Evolutionary conservation across 2,113 vertebrate species (phyloP), one percentile per base, ranked within the genome.

Genomic region (Acanthochromis polyacanthus): DNA sequence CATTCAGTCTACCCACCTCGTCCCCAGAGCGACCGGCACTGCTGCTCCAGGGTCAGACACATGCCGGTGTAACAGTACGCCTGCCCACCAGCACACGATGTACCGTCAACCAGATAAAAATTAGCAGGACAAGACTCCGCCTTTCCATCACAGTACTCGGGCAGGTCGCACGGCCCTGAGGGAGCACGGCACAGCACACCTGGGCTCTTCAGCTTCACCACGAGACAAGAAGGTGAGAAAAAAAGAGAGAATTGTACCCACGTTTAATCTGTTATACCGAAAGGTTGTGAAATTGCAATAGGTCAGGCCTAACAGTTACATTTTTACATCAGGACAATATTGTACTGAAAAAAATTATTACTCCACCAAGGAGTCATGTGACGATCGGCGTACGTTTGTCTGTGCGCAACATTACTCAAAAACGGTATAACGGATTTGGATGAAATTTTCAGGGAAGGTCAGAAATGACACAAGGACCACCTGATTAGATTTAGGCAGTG

Each of bases 31-130:
- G 96, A 95, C 78, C 87, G 84, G 55, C 98, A 99, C 94, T 99
- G 98, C 80, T 96, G 96, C 89, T 96, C 88, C 66, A 98, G 95
- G 0, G 95, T 99, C 78, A 98, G 95, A 78, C 98, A 99, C 96
- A 98, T 99, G 93, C 98, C 98, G 0, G 96, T 99, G 95, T 99
- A 99, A 90, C 98, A 99, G 87, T 97, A 99, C 2, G 97, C 98
- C 65, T 53, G 88, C 20, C 96, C 96, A 0, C 82, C 80, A 0
- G 94, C 94, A 0, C 98, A 99, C 1, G 93, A 78, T 4, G 94
- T 92, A 3, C 98, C 98, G 0, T 99, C 96, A 11, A 97, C 91
- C 78, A 97, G 91, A 88, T 98, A 99, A 53, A 97, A 97, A 89
- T 99, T 98, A 74, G 95, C 93, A 11, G 98, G 98, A 71, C 98